Evolutionary conservation across 2,113 vertebrate species (phyloP).

Genomic region (Typhlomys cinereus): DNA sequence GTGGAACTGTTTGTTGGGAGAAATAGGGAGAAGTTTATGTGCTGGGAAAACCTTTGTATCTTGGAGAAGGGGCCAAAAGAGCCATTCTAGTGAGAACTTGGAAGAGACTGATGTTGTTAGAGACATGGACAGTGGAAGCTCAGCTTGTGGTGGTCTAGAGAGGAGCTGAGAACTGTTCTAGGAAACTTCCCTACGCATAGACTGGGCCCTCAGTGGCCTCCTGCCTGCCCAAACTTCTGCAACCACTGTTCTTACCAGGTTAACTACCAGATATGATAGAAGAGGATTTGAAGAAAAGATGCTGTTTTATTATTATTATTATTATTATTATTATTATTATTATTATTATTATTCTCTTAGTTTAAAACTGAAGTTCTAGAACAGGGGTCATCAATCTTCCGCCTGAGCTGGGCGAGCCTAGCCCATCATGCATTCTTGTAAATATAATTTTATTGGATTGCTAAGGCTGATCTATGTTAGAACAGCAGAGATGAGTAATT

Average conservation of each 20-base stretch:
- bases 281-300: conserved; percentile 18
- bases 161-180: too few species aligned
- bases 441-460: conserved; percentile 12
- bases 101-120: too few species aligned
- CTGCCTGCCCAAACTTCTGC: background rate
- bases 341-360: background rate
- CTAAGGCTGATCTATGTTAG: background rate
- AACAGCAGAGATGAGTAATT: background rate
- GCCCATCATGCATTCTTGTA: background rate
- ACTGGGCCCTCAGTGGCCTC: background rate
- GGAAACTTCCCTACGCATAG: background rate
- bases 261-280: background rate
- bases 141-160: too few species aligned
- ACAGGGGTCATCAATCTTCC: background rate
- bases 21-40: too few species aligned
- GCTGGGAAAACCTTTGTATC: too few species aligned
- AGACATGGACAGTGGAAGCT: too few species aligned
- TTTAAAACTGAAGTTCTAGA: background rate
- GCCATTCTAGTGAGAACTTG: too few species aligned
- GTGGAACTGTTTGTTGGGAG: too few species aligned
- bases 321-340: background rate
- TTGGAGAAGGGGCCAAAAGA: too few species aligned
- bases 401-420: background rate
- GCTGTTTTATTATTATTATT: background rate
- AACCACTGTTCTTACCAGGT: background rate